Evolutionary conservation across 35 echinoderm and acorn worm genomes (phyloP).

Genomic region (Amphiura filiformis): DNA sequence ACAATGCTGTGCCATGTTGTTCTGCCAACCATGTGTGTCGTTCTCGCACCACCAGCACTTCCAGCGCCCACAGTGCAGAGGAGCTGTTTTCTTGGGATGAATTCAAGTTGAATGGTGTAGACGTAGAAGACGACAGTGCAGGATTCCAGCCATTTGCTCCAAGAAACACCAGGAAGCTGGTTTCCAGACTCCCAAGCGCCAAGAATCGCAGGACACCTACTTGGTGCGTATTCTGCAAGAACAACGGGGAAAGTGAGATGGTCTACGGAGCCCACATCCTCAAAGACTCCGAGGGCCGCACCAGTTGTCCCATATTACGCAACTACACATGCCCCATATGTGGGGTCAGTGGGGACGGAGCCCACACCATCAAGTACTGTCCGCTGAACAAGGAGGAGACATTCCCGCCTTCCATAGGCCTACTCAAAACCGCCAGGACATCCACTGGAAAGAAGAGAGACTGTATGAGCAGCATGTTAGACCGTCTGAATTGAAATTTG

Average conservation of each 20-base stretch:
- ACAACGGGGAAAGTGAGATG: constrained; percentile 65
- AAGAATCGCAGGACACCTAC: neutral
- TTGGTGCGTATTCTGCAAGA: constrained; percentile 91
- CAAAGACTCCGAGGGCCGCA: constrained; percentile 51
- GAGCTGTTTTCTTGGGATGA: neutral
- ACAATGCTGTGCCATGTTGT: neutral
- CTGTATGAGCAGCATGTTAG: neutral
- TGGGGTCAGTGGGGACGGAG: constrained; percentile 62
- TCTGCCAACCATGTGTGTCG: neutral
- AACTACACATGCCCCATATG: constrained; percentile 92
- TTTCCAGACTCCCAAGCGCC: neutral
- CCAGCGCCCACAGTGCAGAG: neutral
- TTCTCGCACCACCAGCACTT: neutral
- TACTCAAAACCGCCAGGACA: constrained; percentile 21
- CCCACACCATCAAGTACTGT: constrained; percentile 94
- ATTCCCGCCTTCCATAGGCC: neutral
- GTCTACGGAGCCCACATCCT: constrained; percentile 53
- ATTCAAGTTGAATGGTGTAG: constrained; percentile 1
- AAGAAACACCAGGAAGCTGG: neutral
- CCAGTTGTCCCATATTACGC: constrained; percentile 68
- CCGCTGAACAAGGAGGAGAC: constrained; percentile 35
- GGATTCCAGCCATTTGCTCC: neutral
- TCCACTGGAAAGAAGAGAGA: constrained; percentile 13
- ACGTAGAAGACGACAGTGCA: neutral
- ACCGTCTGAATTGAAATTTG: neutral